A percentile compares a stretch with the other conserved stretches of the same genome.
Conservation (phyloP, 2,888 invertebrate genomes). For the Elmis aenea region DNA sequence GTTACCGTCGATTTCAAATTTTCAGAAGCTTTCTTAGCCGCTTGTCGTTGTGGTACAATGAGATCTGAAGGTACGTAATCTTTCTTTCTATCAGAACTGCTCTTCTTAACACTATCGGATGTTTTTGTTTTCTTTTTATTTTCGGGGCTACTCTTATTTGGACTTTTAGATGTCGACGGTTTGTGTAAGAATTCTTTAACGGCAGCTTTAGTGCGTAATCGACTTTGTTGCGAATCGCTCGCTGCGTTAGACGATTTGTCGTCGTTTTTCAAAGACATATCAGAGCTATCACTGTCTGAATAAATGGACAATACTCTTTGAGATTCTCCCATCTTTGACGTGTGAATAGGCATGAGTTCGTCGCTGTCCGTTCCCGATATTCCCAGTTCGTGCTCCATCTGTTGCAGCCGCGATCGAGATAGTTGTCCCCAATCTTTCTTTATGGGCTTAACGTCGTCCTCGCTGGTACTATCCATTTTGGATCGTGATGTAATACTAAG, state of each 20-base stretch:
- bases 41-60: constrained; percentile 85
- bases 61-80: constrained; percentile 67
- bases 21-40: constrained; percentile 86
- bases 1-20: constrained; percentile 69
- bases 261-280: constrained; percentile 51
- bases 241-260: constrained; percentile 58
- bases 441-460: constrained; percentile 52
- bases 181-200: constrained; percentile 73
- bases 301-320: constrained; percentile 64
- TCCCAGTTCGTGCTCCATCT: constrained; percentile 71
- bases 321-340: constrained; percentile 48
- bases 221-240: constrained; percentile 64
- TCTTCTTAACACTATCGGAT: constrained; percentile 27
- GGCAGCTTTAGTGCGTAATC: constrained; percentile 75
- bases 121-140: constrained; percentile 34
- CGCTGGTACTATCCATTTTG: constrained; percentile 57
- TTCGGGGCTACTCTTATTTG: constrained; percentile 34
- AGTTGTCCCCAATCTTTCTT: constrained; percentile 47
- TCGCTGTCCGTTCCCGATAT: constrained; percentile 74
- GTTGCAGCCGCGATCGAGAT: constrained; percentile 57
- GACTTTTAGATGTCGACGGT: constrained; percentile 36
- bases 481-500: constrained; percentile 34
- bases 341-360: constrained; percentile 64
- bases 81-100: constrained; percentile 39
- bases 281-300: constrained; percentile 68